Evolutionary conservation across 2,888 invertebrate species (phyloP), one percentile per base, ranked within the genome.

Genomic region (Drosophila stalkeri): DNA sequence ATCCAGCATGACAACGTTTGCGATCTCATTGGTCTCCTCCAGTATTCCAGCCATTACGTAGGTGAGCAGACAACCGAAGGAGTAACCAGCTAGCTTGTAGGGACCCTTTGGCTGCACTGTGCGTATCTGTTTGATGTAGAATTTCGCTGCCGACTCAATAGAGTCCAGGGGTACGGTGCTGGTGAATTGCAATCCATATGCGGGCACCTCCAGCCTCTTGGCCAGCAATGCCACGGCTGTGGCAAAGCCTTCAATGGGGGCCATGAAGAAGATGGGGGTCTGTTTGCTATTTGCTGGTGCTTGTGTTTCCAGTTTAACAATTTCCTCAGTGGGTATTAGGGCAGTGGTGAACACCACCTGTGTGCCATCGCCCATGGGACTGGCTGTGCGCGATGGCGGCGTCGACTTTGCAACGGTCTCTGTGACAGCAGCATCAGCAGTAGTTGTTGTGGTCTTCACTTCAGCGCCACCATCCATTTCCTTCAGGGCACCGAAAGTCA

Each of bases 21-120:
- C 89, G 9, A 81, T 69, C 75, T 93, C 93, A 16, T 92, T 92
- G 47, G 93, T 93, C 79, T 94, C 93, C 91, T 98, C 97, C 63
- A 99, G 94, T 92, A 97, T 96, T 39, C 96, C 93, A 33, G 97
- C 97, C 96, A 99, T 99, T 94, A 99, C 99, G 92, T 98, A 97
- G 20, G 98, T 98, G 41, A 99, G 96, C 83, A 97, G 96, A 47
- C 98, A 97, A 74, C 99, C 99, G 93, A 97, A 99, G 0, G 99
- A 99, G 94, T 99, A 99, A 2, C 99, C 99, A 51, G 97, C 95
- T 77, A 99, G 94, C 59, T 96, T 95, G 94, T 98, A 99, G 4
- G 99, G 98, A 74, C 98, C 97, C 68, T 94, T 93, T 11, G 96
- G 95, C 93, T 98, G 98, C 54, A 96, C 94, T 61, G 94, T 94